Evolutionary conservation across 2,797 vertebrate species (phyloP).

Genomic region (Poeciliopsis presidionis): DNA sequence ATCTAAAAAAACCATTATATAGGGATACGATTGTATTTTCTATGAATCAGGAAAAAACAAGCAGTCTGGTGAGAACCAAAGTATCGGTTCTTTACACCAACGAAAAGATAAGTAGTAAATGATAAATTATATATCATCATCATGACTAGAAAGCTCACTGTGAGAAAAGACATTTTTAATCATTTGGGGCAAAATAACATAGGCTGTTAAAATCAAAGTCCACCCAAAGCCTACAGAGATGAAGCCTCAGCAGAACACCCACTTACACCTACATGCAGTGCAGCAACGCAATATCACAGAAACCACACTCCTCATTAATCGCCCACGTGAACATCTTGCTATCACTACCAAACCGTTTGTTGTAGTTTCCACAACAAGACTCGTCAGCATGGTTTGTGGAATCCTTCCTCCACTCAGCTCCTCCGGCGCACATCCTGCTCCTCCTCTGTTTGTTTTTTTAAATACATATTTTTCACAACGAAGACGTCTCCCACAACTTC

Average conservation of each 20-base stretch:
- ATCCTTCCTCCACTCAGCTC: slow-evolving; percentile 17
- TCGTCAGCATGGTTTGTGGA: slow-evolving; percentile 19
- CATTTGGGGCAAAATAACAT: background rate
- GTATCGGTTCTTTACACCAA: background rate
- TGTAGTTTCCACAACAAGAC: slow-evolving; percentile 11
- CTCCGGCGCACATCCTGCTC: slow-evolving; percentile 11
- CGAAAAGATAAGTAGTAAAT: background rate
- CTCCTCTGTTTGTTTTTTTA: background rate
- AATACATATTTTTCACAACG: background rate
- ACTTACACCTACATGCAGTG: slow-evolving; percentile 51
- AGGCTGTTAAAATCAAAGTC: slow-evolving; percentile 18
- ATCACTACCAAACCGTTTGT: slow-evolving; percentile 21
- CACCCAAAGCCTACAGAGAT: slow-evolving; percentile 26
- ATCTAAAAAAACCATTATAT: background rate
- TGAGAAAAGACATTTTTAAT: background rate
- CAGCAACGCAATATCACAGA: slow-evolving; percentile 22
- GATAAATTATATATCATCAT: background rate
- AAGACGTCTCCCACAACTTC: background rate
- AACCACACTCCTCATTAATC: slow-evolving; percentile 29
- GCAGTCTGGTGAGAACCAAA: background rate
- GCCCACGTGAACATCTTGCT: slow-evolving; percentile 34
- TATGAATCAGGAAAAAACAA: background rate
- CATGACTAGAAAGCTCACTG: slow-evolving; percentile 1
- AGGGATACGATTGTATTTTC: background rate
- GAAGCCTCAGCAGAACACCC: slow-evolving; percentile 40